Evolutionary conservation across 92 coral and sea anemone genomes (phyloP).

Genomic region (Montipora capitata): DNA sequence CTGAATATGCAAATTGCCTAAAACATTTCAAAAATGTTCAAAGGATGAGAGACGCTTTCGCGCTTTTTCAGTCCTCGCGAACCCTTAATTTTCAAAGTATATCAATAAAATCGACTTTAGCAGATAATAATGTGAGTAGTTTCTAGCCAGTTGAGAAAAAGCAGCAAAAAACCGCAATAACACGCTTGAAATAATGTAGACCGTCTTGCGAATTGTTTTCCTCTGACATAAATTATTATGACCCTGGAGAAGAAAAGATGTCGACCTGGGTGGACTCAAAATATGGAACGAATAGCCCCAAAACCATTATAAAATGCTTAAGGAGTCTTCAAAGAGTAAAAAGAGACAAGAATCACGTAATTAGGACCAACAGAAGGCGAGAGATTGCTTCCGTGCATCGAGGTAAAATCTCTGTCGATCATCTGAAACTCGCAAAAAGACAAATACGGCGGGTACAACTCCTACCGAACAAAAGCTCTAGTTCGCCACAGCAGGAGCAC

Average conservation of each 20-base stretch:
- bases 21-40: constrained; percentile 90
- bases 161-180: constrained; percentile 58
- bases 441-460: constrained; percentile 74
- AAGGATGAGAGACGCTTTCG: constrained; percentile 19
- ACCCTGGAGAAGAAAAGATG: constrained; percentile 2
- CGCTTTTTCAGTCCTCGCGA: constrained; percentile 13
- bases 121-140: constrained; percentile 35
- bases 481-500: constrained; percentile 11
- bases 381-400: constrained; percentile 70
- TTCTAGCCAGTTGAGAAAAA: constrained; percentile 29
- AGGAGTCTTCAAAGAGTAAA: neutral
- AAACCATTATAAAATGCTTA: constrained; percentile 14
- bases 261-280: constrained; percentile 36
- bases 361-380: constrained; percentile 9
- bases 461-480: constrained; percentile 40
- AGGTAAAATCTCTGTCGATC: constrained; percentile 13
- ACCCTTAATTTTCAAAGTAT: constrained; percentile 25
- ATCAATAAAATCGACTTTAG: constrained; percentile 20
- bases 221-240: constrained; percentile 38
- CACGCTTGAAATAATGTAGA: constrained; percentile 48
- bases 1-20: constrained; percentile 89
- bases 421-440: constrained; percentile 50
- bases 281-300: constrained; percentile 1
- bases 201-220: constrained; percentile 42
- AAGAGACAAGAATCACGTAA: constrained; percentile 13